Evolutionary conservation across 2,113 vertebrate species (phyloP).

Genomic region (Rhipidura dahli): DNA sequence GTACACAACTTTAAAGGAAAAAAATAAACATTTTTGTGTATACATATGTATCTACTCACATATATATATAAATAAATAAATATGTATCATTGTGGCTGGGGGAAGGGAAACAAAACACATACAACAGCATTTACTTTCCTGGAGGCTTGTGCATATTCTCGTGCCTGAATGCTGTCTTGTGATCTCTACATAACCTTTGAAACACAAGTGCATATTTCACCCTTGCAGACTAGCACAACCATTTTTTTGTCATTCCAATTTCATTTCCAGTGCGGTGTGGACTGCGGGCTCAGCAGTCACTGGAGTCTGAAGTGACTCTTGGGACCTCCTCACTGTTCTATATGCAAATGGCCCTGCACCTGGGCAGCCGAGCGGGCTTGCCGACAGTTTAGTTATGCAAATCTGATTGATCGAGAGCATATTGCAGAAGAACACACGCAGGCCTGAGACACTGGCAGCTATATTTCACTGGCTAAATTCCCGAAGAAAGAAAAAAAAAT

Average conservation of each 20-base stretch:
- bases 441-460: constrained; percentile 85
- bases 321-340: constrained; percentile 99
- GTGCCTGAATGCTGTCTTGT: constrained; percentile 46
- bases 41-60: not conserved
- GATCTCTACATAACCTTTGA: constrained; percentile 80
- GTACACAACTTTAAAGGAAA: not conserved
- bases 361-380: constrained; percentile 96
- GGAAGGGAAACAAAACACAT: not conserved
- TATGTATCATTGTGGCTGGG: not conserved
- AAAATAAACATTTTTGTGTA: not conserved
- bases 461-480: constrained; percentile 92
- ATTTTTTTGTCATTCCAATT: constrained; percentile 97
- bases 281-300: constrained; percentile 98
- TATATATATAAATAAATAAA: not conserved
- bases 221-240: constrained; percentile 78
- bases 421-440: constrained; percentile 87
- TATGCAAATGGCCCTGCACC: constrained; percentile 99
- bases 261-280: constrained; percentile 90
- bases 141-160: not conserved
- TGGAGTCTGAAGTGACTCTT: constrained; percentile 98
- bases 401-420: constrained; percentile 99
- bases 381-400: constrained; percentile 99
- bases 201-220: constrained; percentile 76
- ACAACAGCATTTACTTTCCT: constrained; percentile 31
- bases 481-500: constrained; percentile 75